Conservation (phyloP, 2,797 vertebrate species). For the Mallotus villosus region DNA sequence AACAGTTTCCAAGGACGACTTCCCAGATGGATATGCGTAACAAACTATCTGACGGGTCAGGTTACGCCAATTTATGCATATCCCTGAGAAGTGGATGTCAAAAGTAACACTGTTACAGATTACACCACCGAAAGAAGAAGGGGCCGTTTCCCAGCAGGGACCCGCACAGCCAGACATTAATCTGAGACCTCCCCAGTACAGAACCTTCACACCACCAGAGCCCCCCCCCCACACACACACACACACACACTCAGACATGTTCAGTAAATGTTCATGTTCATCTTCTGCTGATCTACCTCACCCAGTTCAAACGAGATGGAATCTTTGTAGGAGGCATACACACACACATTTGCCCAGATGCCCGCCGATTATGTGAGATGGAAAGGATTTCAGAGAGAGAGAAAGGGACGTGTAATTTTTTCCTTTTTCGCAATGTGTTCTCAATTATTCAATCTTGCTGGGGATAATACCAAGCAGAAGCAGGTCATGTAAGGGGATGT, state of each 20-base stretch:
- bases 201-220: neutral
- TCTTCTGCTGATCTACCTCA: slow-evolving; percentile 11
- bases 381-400: slow-evolving; percentile 2
- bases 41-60: no score
- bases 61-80: neutral
- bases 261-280: neutral
- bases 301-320: neutral
- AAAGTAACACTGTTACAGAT: neutral
- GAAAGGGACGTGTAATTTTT: slow-evolving; percentile 11
- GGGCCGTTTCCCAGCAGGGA: neutral
- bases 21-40: no score
- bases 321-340: neutral
- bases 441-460: slow-evolving; percentile 36
- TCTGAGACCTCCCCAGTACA: neutral
- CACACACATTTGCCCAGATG: neutral
- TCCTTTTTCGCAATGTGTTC: slow-evolving; percentile 18
- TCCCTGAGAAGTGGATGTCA: neutral
- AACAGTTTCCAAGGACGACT: no score
- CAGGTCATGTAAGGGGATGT: slow-evolving; percentile 19
- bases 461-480: slow-evolving; percentile 30
- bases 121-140: neutral
- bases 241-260: neutral
- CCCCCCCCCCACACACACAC: neutral
- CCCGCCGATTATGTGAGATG: neutral
- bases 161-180: neutral